Conservation (phyloP, 2,113 vertebrate genomes). For the Setophaga coronata region DNA sequence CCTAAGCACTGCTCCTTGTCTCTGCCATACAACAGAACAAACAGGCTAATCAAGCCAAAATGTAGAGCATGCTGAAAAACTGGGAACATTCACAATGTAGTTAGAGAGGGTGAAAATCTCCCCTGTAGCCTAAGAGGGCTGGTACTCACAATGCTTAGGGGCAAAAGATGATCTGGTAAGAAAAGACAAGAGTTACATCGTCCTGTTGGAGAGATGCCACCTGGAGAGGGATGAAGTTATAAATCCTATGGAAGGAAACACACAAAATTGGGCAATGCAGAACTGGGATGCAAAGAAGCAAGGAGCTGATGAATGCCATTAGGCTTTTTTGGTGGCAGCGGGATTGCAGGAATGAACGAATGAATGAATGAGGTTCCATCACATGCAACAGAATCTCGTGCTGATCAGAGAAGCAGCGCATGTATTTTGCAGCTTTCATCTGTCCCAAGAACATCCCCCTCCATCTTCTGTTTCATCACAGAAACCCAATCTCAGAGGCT, state of each 20-base stretch:
- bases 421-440: not conserved
- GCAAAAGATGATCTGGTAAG: not conserved
- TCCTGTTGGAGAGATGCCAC: not conserved
- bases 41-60: conserved; percentile 52
- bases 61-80: conserved; percentile 39
- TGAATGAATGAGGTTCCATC: not conserved
- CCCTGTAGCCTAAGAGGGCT: not conserved
- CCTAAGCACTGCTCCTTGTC: conserved; percentile 1
- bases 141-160: not conserved
- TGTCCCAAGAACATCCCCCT: not conserved
- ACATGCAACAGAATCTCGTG: not conserved
- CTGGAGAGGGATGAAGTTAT: not conserved
- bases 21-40: conserved; percentile 50
- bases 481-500: not conserved
- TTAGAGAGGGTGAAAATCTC: not conserved
- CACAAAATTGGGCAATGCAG: not conserved
- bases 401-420: not conserved
- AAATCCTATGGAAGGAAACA: not conserved
- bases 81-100: not conserved
- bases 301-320: not conserved
- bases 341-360: not conserved
- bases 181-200: not conserved
- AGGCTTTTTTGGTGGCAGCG: not conserved
- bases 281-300: not conserved
- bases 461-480: not conserved